Evolutionary conservation across 1,140 invertebrate genomes (phyloP), one percentile per base, ranked within the genome.

Genomic region (Rhopalosiphum maidis): DNA sequence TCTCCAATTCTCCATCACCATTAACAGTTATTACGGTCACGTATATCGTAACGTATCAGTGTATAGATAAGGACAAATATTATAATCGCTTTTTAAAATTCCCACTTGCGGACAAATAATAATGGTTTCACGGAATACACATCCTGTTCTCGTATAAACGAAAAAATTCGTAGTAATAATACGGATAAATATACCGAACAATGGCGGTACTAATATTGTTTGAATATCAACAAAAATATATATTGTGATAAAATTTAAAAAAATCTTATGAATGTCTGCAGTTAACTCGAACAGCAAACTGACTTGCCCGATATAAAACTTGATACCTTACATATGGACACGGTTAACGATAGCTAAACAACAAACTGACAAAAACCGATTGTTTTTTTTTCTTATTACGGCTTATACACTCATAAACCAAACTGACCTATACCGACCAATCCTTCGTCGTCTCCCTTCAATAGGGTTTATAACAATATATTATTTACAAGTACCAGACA

Each of bases 51-150:
- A 55, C 30, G 18, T 55, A 88, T 89, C 54, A 35, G 35, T 55
- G 43, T 37, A 23, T 37, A 89, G 87, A 89, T 89, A 89, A 89
- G 51, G n/a, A 55, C 88, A 11, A 41, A 89, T 55, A n/a, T n/a
- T 68, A 68, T 89, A 89, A 55, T 55, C n/a, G 48, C 22, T 89
- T 51, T 87, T 88, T 51, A 35, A 35, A 88, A 51, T 51, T n/a
- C 18, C 87, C n/a, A 51, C 46, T 54, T 88, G n/a, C 6, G 35
- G 30, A 68, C 60, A 89, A 25, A 55, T 25, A 55, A 55, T 89
- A 89, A 89, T 89, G 35, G 51, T 55, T 89, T 89, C 22, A 54
- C 51, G 11, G 48, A 89, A 55, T 51, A 89, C 35, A 23, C 51
- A 54, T 89, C 23, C 35, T 55, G 35, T 87, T 87, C 48, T 87